These are phyloP conservation scores for Callorhinus ursinus DNA, from an alignment of 2,113 vertebrate species.

Conservation along the genomic window DNA sequence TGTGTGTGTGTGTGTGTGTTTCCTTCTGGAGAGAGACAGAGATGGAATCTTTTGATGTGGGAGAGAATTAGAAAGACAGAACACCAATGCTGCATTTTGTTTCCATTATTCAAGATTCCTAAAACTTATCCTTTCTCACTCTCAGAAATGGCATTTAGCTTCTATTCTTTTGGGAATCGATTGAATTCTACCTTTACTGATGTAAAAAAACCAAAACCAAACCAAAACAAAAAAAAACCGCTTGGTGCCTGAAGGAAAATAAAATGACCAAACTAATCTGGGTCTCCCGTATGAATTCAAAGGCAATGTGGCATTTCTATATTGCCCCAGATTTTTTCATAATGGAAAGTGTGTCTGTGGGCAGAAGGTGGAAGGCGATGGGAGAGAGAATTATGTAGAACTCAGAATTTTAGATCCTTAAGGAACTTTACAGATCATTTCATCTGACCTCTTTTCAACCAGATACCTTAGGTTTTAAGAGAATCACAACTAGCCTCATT, in stretches of 20 bases:
- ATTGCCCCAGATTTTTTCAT: neutral
- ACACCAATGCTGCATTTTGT: constrained; percentile 52
- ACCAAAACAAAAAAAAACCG: neutral
- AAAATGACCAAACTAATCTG: neutral
- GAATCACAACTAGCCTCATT: neutral
- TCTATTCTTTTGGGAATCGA: constrained; percentile 67
- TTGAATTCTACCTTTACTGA: constrained; percentile 68
- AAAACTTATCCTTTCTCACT: constrained; percentile 71
- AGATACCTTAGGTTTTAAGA: neutral
- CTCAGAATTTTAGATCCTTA: neutral
- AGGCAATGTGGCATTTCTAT: neutral
- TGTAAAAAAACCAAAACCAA: neutral
- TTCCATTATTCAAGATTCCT: constrained; percentile 81
- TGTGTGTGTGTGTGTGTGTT: neutral
- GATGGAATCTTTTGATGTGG: neutral
- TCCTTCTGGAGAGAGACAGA: neutral
- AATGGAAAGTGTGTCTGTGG: neutral
- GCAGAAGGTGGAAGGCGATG: neutral
- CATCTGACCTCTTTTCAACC: neutral
- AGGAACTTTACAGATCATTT: neutral
- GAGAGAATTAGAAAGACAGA: constrained; percentile 32
- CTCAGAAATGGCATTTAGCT: constrained; percentile 69
- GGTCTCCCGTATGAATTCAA: neutral
- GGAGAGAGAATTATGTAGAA: neutral
- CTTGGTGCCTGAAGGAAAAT: constrained; percentile 23